Percentiles rank a stretch among this genome's conserved stretches.
Evolutionary conservation across 2,113 vertebrate species (phyloP).

Genomic region (Ammodytes marinus): DNA sequence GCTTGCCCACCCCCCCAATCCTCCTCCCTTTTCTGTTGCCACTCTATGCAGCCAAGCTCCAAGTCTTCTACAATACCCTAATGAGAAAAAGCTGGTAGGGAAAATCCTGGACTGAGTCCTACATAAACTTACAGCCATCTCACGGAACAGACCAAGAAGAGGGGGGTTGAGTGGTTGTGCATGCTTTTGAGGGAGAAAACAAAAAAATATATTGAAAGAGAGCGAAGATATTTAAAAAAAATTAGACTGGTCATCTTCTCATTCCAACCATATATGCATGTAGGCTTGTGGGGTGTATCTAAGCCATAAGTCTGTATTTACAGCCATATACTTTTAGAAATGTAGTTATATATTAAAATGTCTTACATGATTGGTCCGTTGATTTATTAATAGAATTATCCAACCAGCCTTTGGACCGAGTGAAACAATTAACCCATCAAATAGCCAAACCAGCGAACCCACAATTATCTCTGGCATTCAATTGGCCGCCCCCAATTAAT

Average conservation of each 20-base stretch:
- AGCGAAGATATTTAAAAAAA: constrained; percentile 18
- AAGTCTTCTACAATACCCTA: constrained; percentile 78
- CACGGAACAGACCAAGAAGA: constrained; percentile 81
- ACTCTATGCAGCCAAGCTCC: constrained; percentile 80
- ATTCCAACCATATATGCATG: background rate
- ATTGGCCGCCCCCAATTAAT: background rate
- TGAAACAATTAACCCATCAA: background rate
- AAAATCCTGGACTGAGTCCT: constrained; percentile 90
- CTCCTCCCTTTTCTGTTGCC: constrained; percentile 78
- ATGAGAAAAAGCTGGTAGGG: constrained; percentile 93
- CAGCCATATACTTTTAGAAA: too few relatives aligned
- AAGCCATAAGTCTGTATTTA: background rate
- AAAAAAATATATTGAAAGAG: constrained; percentile 20
- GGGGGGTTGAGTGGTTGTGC: background rate
- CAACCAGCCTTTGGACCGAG: too few relatives aligned
- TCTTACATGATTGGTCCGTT: background rate
- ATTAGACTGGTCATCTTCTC: constrained; percentile 13
- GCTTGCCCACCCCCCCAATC: constrained; percentile 46
- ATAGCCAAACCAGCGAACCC: background rate
- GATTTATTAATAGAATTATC: background rate
- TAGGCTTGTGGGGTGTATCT: background rate
- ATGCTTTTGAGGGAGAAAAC: constrained; percentile 2
- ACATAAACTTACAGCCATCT: constrained; percentile 94
- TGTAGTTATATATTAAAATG: background rate
- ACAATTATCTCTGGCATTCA: background rate